phyloP scores from a whole-genome alignment of 2,888 invertebrate species.

The Phyto melanocephala region DNA sequence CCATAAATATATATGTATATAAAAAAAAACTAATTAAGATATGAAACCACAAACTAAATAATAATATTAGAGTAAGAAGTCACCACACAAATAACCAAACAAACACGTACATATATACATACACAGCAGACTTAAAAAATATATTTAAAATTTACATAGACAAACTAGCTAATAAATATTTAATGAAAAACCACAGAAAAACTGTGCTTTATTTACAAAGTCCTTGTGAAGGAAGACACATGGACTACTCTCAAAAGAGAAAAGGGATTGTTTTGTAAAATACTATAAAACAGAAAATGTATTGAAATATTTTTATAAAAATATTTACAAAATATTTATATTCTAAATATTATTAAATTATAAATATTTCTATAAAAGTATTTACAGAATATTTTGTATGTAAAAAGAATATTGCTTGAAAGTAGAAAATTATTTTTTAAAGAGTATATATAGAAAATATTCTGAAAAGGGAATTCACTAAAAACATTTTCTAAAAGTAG shows the following conservation, averaged over 20 bases:
- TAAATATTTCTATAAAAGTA: too few species aligned
- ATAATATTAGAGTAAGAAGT: slow-evolving; percentile 15
- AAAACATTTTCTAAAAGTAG: too few species aligned
- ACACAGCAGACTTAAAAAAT: not conserved
- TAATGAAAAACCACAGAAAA: slow-evolving; percentile 15
- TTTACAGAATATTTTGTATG: too few species aligned
- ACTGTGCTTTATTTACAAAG: not conserved
- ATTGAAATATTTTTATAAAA: too few species aligned
- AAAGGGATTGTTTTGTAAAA: too few species aligned
- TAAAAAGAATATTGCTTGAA: too few species aligned
- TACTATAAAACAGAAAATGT: too few species aligned
- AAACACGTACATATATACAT: not conserved
- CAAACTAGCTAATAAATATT: slow-evolving; percentile 14
- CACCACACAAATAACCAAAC: not conserved
- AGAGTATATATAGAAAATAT: too few species aligned
- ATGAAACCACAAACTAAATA: slow-evolving; percentile 12
- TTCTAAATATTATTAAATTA: too few species aligned
- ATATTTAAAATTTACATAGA: not conserved
- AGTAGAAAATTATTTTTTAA: too few species aligned
- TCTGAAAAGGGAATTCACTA: too few species aligned
- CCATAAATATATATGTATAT: not conserved
- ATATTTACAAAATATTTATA: too few species aligned
- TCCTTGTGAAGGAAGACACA: not conserved
- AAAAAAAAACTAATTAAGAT: not conserved
- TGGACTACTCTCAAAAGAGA: not conserved